Evolutionary conservation across 1,140 invertebrate species (phyloP).

Genomic region (Chymomyza costata): DNA sequence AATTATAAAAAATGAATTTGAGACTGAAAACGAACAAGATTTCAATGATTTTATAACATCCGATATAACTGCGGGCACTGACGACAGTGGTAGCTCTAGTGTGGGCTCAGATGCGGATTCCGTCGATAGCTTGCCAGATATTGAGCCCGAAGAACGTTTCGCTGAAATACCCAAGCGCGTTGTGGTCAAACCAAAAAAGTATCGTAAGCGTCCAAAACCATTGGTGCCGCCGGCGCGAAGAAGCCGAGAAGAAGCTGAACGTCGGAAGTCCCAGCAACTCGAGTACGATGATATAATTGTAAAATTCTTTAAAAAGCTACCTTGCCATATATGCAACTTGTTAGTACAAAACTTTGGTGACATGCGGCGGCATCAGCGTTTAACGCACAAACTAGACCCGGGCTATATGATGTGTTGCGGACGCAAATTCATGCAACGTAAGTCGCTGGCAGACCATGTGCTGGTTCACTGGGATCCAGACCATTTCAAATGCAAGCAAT

Average conservation of each 20-base stretch:
- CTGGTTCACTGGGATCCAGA: conserved; percentile 30
- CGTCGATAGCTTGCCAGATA: neutral
- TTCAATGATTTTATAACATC: conserved; percentile 17
- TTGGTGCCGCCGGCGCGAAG: conserved; percentile 1
- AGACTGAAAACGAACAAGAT: conserved; percentile 2
- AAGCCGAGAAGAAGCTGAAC: conserved; percentile 24
- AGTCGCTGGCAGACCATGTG: conserved; percentile 25
- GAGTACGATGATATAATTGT: conserved; percentile 26
- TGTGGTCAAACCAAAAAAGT: conserved; percentile 25
- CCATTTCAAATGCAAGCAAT: conserved; percentile 25
- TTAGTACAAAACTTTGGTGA: conserved; percentile 23
- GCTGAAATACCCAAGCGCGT: conserved; percentile 22
- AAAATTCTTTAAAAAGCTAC: conserved; percentile 25
- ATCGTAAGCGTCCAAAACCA: conserved; percentile 19
- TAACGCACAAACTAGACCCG: conserved; percentile 18
- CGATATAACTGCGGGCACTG: too few relatives aligned
- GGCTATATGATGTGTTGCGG: conserved; percentile 29
- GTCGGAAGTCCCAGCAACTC: conserved; percentile 16
- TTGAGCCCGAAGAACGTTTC: conserved; percentile 1
- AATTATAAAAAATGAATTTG: neutral
- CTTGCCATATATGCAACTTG: conserved; percentile 19
- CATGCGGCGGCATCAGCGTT: conserved; percentile 21
- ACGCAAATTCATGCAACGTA: conserved; percentile 18
- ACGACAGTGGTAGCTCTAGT: neutral
- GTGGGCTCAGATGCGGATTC: conserved; percentile 22